phyloP scores from a whole-genome alignment of 2,888 invertebrate species.

The Tortrix viridana region DNA sequence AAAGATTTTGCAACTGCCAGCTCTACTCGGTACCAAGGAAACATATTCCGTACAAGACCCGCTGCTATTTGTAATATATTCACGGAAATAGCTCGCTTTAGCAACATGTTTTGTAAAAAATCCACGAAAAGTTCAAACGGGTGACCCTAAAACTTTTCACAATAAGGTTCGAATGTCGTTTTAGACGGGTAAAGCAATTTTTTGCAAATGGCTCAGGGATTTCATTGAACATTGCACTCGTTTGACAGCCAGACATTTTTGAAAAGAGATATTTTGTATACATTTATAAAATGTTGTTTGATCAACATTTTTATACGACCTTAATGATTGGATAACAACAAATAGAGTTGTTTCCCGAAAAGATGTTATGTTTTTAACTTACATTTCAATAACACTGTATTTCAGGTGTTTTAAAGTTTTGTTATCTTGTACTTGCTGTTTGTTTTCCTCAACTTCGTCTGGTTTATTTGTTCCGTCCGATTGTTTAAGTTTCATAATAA shows the following conservation, averaged over 20 bases:
- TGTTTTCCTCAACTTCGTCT: not conserved
- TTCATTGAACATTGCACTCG: too few species aligned
- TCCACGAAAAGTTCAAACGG: not conserved
- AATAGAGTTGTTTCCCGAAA: not conserved
- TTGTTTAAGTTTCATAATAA: constrained; percentile 1
- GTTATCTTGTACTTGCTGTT: constrained; percentile 1
- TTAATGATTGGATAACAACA: too few species aligned
- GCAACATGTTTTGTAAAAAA: not conserved
- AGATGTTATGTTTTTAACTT: not conserved
- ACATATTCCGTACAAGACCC: not conserved
- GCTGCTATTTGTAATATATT: constrained; percentile 10
- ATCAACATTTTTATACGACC: too few species aligned
- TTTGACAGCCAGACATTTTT: too few species aligned
- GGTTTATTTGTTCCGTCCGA: not conserved
- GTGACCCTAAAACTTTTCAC: not conserved
- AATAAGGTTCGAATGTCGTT: too few species aligned
- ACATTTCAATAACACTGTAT: not conserved
- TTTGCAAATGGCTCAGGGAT: too few species aligned
- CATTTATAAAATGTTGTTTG: too few species aligned
- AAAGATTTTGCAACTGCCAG: constrained; percentile 13
- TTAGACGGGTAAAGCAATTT: too few species aligned
- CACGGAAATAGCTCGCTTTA: constrained; percentile 2
- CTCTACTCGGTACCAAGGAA: not conserved
- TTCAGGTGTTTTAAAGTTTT: not conserved
- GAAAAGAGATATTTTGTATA: too few species aligned